Conservation (phyloP, 2,113 vertebrate genomes). For the Lepisosteus osseus region DNA sequence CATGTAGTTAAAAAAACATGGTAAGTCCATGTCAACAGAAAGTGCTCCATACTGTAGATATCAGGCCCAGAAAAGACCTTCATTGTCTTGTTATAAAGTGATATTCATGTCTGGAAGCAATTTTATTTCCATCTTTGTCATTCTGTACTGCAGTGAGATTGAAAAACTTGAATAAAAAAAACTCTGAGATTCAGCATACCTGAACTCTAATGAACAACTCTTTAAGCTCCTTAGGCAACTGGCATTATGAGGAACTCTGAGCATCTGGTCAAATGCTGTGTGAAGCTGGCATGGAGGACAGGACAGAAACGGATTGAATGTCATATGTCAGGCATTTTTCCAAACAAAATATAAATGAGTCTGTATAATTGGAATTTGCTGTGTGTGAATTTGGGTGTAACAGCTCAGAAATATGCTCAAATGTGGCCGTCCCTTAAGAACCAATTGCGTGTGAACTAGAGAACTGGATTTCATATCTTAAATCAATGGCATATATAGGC, state of each 20-base stretch:
- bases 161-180: constrained; percentile 17
- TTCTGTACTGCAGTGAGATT: constrained; percentile 11
- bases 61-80: constrained; percentile 18
- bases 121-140: neutral
- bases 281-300: constrained; percentile 13
- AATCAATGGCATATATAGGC: too few species aligned
- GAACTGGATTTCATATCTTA: too few species aligned
- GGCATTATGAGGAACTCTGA: constrained; percentile 22
- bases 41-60: constrained; percentile 49
- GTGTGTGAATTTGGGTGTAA: too few species aligned
- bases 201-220: constrained; percentile 9
- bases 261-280: constrained; percentile 28
- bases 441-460: too few species aligned
- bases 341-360: too few species aligned
- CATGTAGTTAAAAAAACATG: constrained; percentile 15
- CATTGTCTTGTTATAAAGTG: constrained; percentile 45
- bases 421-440: too few species aligned
- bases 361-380: too few species aligned
- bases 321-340: constrained; percentile 25
- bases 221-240: constrained; percentile 14
- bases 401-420: too few species aligned
- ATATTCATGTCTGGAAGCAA: neutral
- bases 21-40: constrained; percentile 46
- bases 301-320: constrained; percentile 26
- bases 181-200: constrained; percentile 16